phyloP scores from a whole-genome alignment of 2,888 invertebrate genomes.

The Petrophora chlorosata region DNA sequence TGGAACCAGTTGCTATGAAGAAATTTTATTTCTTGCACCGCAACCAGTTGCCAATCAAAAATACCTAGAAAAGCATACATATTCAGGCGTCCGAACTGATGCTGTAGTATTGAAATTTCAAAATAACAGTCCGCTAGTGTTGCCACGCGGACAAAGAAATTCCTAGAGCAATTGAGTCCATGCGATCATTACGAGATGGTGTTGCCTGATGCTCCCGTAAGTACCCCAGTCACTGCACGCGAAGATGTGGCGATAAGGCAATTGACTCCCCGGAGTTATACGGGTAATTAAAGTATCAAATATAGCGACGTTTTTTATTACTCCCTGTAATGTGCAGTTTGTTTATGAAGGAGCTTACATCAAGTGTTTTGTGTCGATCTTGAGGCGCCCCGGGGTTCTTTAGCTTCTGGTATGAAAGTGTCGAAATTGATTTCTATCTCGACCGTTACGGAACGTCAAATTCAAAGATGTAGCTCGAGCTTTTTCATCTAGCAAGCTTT shows the following conservation, averaged over 20 bases:
- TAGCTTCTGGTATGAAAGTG: slow-evolving; percentile 2
- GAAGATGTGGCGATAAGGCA: slow-evolving; percentile 71
- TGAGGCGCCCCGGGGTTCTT: slow-evolving; percentile 12
- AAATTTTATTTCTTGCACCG: too few species aligned
- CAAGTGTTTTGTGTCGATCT: slow-evolving; percentile 43
- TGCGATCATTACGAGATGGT: slow-evolving; percentile 41
- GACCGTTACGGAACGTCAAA: neutral
- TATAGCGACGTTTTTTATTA: slow-evolving; percentile 27
- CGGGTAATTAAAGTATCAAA: slow-evolving; percentile 75
- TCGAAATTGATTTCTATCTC: slow-evolving; percentile 17
- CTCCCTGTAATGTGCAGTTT: slow-evolving; percentile 2
- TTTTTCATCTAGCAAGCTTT: too few species aligned
- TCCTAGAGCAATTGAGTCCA: slow-evolving; percentile 22
- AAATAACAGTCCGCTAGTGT: slow-evolving; percentile 1
- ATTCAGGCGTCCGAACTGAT: too few species aligned
- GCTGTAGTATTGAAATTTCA: too few species aligned
- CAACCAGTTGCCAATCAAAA: too few species aligned
- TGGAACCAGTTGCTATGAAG: too few species aligned
- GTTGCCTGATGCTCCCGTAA: slow-evolving; percentile 40
- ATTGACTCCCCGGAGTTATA: slow-evolving; percentile 75
- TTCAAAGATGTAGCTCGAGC: too few species aligned
- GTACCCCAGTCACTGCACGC: slow-evolving; percentile 39
- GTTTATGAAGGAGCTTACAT: slow-evolving; percentile 53
- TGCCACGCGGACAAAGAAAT: slow-evolving; percentile 12
- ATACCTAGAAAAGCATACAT: too few species aligned